Conservation (phyloP, 2,113 vertebrate species). For the Cariama cristata region DNA sequence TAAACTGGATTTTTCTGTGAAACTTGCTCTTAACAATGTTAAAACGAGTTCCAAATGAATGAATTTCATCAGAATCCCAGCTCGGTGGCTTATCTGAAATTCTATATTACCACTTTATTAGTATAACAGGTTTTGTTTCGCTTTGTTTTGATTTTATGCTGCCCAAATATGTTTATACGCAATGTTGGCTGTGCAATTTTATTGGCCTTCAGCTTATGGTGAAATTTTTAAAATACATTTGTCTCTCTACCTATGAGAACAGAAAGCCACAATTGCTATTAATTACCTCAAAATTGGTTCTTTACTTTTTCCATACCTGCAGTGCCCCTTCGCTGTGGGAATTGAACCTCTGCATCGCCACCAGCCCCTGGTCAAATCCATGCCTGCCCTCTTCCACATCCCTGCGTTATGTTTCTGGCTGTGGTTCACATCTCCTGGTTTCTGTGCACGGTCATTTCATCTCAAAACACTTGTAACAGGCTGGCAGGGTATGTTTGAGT, state of each 20-base stretch:
- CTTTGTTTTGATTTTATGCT: neutral
- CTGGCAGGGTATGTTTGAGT: neutral
- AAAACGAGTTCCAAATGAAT: neutral
- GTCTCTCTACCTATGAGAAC: neutral
- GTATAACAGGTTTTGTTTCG: neutral
- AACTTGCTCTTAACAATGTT: neutral
- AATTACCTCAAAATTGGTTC: neutral
- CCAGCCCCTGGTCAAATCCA: too few relatives aligned
- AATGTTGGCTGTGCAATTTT: neutral
- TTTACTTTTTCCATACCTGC: rapidly evolving
- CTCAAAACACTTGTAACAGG: neutral
- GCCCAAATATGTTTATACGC: neutral
- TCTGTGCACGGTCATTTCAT: neutral
- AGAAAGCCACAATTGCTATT: neutral
- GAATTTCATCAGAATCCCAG: neutral
- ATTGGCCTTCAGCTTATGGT: neutral
- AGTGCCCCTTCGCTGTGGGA: too few relatives aligned
- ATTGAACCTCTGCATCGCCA: rapidly evolving
- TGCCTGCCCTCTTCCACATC: neutral
- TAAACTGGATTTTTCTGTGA: neutral
- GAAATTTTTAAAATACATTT: neutral
- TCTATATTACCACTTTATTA: neutral
- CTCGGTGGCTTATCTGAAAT: neutral
- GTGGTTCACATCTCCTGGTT: neutral
- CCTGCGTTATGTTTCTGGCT: rapidly evolving